Evolutionary conservation across 2,113 vertebrate species (phyloP).

Genomic region (Corydoras maculifer): DNA sequence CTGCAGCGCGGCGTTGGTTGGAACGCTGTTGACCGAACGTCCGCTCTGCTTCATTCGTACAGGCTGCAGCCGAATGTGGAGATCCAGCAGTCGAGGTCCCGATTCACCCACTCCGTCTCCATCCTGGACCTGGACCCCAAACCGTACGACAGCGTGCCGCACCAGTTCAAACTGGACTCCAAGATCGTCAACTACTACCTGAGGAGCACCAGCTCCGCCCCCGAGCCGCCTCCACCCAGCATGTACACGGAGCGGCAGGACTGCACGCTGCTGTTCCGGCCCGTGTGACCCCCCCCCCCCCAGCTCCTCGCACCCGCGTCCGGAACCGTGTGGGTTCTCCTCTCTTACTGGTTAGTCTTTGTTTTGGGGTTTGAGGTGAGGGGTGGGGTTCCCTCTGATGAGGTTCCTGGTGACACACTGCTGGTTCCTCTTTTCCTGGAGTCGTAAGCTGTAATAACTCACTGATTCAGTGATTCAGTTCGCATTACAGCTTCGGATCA

Average conservation of each 20-base stretch:
- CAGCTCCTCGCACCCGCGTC: conserved; percentile 26
- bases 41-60: conserved; percentile 46
- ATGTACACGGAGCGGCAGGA: conserved; percentile 79
- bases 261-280: conserved; percentile 85
- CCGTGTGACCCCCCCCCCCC: conserved; percentile 67
- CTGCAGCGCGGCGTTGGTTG: too few species aligned
- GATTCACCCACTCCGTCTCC: conserved; percentile 81
- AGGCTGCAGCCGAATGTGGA: conserved; percentile 65
- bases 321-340: not conserved
- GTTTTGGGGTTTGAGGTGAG: too few species aligned
- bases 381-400: too few species aligned
- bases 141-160: conserved; percentile 83
- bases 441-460: too few species aligned
- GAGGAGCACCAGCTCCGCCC: conserved; percentile 69
- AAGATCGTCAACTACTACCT: conserved; percentile 88
- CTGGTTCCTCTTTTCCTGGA: too few species aligned
- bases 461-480: too few species aligned
- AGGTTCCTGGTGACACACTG: too few species aligned
- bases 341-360: not conserved
- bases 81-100: conserved; percentile 67
- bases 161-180: conserved; percentile 84
- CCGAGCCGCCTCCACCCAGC: conserved; percentile 54
- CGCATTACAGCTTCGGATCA: too few species aligned
- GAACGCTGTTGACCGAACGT: too few species aligned
- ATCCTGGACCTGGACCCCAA: conserved; percentile 94